phyloP scores from a whole-genome alignment of 2,797 vertebrate species.

The Peromyscus attwateri region DNA sequence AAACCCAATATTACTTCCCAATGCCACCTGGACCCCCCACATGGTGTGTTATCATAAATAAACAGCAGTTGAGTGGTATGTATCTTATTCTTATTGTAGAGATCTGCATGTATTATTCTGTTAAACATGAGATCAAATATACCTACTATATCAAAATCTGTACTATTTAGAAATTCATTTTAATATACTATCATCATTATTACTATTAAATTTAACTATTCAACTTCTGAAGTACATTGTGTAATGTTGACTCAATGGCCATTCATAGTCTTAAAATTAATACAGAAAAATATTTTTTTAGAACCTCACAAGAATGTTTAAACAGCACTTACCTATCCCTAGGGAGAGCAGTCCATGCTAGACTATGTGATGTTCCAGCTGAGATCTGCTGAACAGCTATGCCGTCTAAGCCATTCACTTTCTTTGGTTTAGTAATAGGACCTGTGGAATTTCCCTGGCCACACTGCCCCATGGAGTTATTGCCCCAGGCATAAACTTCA shows the following conservation, averaged over 20 bases:
- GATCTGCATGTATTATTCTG: background rate
- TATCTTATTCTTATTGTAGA: background rate
- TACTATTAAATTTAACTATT: background rate
- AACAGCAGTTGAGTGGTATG: background rate
- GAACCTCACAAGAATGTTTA: conserved; percentile 7
- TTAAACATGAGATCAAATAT: background rate
- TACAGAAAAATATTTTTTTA: background rate
- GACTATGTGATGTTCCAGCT: conserved; percentile 92
- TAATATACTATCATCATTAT: background rate
- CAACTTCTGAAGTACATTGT: background rate
- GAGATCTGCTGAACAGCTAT: conserved; percentile 93
- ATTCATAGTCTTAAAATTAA: background rate
- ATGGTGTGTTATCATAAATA: background rate
- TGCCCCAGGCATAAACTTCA: conserved; percentile 93
- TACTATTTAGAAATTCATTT: background rate
- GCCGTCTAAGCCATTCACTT: conserved; percentile 92
- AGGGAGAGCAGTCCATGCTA: conserved; percentile 93
- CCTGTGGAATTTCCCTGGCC: conserved; percentile 93
- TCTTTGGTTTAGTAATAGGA: conserved; percentile 93
- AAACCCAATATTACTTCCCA: background rate
- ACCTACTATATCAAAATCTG: background rate
- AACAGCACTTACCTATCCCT: conserved; percentile 88
- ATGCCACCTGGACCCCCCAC: background rate
- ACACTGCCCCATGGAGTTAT: conserved; percentile 94
- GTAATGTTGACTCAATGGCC: background rate